phyloP scores from a whole-genome alignment of 1,140 invertebrate genomes.

The Papilio helenus region DNA sequence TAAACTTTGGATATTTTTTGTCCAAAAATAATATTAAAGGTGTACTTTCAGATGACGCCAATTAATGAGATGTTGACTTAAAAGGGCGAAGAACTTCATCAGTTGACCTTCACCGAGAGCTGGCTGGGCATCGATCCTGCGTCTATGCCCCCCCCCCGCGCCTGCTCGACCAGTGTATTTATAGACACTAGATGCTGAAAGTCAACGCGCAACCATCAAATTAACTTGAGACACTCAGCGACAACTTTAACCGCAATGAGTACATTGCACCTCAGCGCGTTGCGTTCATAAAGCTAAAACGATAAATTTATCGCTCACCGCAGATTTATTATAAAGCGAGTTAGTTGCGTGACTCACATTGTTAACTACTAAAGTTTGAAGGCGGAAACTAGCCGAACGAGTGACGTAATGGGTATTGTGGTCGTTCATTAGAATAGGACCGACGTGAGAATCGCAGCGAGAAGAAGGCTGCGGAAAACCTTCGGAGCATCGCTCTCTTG shows the following conservation, averaged over 20 bases:
- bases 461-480: slow-evolving; percentile 68
- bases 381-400: slow-evolving; percentile 75
- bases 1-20: not conserved
- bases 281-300: slow-evolving; percentile 29
- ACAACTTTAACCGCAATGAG: slow-evolving; percentile 47
- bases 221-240: slow-evolving; percentile 32
- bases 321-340: slow-evolving; percentile 59
- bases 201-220: slow-evolving; percentile 45
- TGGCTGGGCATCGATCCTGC: slow-evolving; percentile 74
- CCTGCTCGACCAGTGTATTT: slow-evolving; percentile 71
- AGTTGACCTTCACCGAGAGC: slow-evolving; percentile 79
- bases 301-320: slow-evolving; percentile 44
- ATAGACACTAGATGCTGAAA: slow-evolving; percentile 68
- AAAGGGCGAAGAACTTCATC: slow-evolving; percentile 68
- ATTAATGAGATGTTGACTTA: slow-evolving; percentile 52
- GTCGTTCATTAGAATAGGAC: slow-evolving; percentile 75
- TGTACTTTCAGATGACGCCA: not conserved
- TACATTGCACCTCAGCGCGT: slow-evolving; percentile 54
- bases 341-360: slow-evolving; percentile 75
- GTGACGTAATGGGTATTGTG: slow-evolving; percentile 81
- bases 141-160: slow-evolving; percentile 53
- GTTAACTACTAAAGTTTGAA: slow-evolving; percentile 75
- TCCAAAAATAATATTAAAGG: not conserved
- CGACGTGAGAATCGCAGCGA: slow-evolving; percentile 77
- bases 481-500: slow-evolving; percentile 50